Evolutionary conservation across 2,797 vertebrate genomes (phyloP), one percentile per base, ranked within the genome.

Genomic region (Crocodylus rhombifer): DNA sequence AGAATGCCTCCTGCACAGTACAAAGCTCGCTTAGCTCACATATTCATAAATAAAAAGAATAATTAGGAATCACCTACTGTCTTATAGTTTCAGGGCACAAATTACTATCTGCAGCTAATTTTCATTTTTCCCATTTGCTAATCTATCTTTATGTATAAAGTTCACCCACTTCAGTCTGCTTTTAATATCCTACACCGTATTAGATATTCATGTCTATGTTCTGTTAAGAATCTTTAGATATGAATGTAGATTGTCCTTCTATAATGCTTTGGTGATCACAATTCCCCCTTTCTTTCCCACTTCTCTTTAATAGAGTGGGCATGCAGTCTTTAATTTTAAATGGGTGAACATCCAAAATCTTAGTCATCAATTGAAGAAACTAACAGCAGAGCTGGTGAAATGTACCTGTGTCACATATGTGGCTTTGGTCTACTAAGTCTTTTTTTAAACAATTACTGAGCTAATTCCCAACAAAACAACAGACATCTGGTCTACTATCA

Each of bases 381-480:
- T 77, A 94, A 95, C 4, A 78, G 12, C 74, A 92, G 65, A 93
- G 77, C 30, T 88, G n/a, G 82, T 90, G 76, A 95, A 95, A 90
- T 1, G 23, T 86, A 97, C 89, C 96, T 96, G 95, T 96, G 93
- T 81, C 88, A 95, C 95, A 77, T 73, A 58, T 86, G 92, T 96
- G 82, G 82, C 91, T 85, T 94, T 95, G 64, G 67, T 95, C 33
- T 25, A 5, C 20, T 92, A 84, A 77, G 26, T 69, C 12, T 60
- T 77, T 90, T 93, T 86, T 80, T 56, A 20, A 97, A 94, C 65
- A 97, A 96, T 96, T 97, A 89, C 56, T 57, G 7, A 25, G 4
- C 94, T 95, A 96, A 96, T 97, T 96, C 78, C 57, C 93, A 95
- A 86, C 61, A 86, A 94, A 97, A 96, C 77, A 97, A 71, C 55